These are phyloP conservation scores for Xiphorhynchus erythropygius DNA, from an alignment of 2,797 vertebrate species.

Conservation along the genomic window DNA sequence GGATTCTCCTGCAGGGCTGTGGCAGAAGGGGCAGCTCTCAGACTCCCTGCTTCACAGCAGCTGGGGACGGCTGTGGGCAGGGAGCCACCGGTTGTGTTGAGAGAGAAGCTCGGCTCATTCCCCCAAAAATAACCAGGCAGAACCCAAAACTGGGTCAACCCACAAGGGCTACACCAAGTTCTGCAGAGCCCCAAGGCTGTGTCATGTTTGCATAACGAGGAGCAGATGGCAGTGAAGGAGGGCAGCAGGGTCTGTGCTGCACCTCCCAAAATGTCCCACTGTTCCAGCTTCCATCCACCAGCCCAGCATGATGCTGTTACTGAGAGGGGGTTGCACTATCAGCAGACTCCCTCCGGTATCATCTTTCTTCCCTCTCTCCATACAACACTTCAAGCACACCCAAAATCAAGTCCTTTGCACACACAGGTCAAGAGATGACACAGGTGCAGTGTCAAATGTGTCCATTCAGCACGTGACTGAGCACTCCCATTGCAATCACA, in stretches of 20 bases:
- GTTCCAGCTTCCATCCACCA: not conserved
- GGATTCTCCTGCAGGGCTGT: not conserved
- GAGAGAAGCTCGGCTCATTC: not conserved
- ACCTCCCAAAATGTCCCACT: not conserved
- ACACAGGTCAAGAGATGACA: not conserved
- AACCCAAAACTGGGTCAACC: conserved; percentile 46
- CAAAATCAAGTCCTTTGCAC: not conserved
- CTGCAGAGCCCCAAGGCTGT: not conserved
- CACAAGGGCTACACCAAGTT: not conserved
- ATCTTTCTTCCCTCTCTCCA: not conserved
- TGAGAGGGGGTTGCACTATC: not conserved
- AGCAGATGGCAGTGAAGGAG: conserved; percentile 32
- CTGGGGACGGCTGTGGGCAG: not conserved
- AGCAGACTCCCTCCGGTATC: not conserved
- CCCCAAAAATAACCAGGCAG: not conserved
- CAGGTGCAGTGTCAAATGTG: rapidly evolving
- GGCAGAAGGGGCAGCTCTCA: not conserved
- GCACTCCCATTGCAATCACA: not conserved
- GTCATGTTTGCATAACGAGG: not conserved
- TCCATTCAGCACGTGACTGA: not conserved
- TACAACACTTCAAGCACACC: not conserved
- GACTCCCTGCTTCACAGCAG: not conserved
- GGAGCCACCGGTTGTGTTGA: not conserved
- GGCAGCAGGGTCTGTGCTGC: not conserved
- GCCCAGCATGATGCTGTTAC: rapidly evolving